phyloP scores from a whole-genome alignment of 92 coral and sea anemone genomes.

The Zoanthus sansibaricus region DNA sequence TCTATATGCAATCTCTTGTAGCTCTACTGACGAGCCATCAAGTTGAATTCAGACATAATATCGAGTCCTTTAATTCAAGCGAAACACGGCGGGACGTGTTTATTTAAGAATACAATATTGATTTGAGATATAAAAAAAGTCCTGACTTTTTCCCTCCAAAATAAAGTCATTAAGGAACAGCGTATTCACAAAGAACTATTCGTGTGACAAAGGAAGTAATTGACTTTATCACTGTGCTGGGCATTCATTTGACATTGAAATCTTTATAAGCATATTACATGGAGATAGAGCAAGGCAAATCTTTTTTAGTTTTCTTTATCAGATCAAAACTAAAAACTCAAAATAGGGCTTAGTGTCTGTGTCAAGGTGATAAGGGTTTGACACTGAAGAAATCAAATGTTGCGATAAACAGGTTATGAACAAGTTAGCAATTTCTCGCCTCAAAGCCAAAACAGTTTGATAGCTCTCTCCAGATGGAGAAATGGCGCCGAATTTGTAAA shows the following conservation, averaged over 20 bases:
- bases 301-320: conserved; percentile 27
- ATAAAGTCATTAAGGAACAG: not conserved
- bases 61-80: not conserved
- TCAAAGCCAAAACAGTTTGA: not conserved
- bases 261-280: conserved; percentile 17
- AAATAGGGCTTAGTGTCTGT: conserved; percentile 44
- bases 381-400: not conserved
- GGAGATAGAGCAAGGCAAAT: conserved; percentile 36
- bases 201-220: not conserved
- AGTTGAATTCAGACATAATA: not conserved
- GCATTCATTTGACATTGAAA: not conserved
- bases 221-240: not conserved
- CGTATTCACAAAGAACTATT: not conserved
- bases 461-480: not conserved
- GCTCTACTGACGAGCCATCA: conserved; percentile 17
- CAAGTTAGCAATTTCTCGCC: not conserved
- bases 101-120: conserved; percentile 41
- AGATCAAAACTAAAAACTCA: conserved; percentile 29
- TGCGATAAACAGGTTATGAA: not conserved
- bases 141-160: conserved; percentile 21
- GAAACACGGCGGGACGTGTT: conserved; percentile 34
- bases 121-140: conserved; percentile 34
- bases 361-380: conserved; percentile 34
- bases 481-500: conserved; percentile 9
- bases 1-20: conserved; percentile 16